Base-by-base conservation (phyloP, 2,113 vertebrate species). In the Brachionichthys hirsutus region DNA sequence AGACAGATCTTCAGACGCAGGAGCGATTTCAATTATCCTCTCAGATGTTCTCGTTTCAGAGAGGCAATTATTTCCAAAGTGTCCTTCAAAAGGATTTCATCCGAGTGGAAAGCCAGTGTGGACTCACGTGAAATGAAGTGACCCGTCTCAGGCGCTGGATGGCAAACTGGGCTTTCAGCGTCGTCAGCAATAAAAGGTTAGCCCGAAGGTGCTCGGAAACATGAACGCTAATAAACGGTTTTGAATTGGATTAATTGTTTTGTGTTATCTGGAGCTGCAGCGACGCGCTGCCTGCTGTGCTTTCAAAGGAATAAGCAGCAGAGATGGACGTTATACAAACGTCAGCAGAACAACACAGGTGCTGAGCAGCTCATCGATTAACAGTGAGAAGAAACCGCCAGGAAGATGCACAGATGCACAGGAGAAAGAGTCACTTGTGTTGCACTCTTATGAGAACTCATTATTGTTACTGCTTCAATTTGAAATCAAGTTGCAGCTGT, bases 61-160 rank as follows among this genome's bases (percentile, higher is more conserved):
- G 22, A 57, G 47, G 46, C 57, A 70, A 79, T 75, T 72, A 67
- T 60, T 63, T 75, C 62, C 55, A 52, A 67, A 82, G 62, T 73
- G 75, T 58, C 56, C 61, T 46, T 70, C 47, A 61, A 66, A 73
- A 54, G 47, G 72, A 54, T 53, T 43, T 55, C 51, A 74, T 81
- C 62, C 62, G 59, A 56, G 15, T 53, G 35, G 45, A n/a, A 57
- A 70, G 74, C 77, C 72, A 73, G 62, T 42, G 54, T 72, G 68
- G 77, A 61, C 67, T 12, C 16, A 9, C 55, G 46, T 8, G 52
- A 55, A 70, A 66, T 69, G 47, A 68, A 63, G 66, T 49, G 61
- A 76, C 76, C 75, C 24, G 50, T 83, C 58, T 73, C 43, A 0
- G 51, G 61, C 61, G 75, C 15, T 19, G 3, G 54, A 36, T 47